Evolutionary conservation across 2,888 invertebrate genomes (phyloP).

Genomic region (Salpingus planirostris): DNA sequence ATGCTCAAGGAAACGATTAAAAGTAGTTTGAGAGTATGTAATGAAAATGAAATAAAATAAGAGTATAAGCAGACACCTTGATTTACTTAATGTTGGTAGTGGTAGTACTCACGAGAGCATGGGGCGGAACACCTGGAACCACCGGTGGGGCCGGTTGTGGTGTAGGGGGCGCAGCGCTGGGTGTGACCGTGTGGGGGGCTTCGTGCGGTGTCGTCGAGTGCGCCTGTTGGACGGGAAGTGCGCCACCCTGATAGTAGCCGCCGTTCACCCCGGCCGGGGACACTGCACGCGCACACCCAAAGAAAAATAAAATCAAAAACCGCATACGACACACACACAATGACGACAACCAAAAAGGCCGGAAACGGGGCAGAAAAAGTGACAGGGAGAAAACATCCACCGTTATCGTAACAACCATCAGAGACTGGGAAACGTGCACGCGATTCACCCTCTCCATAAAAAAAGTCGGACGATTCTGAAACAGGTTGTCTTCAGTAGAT

Average conservation of each 20-base stretch:
- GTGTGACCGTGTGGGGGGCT: slow-evolving; percentile 51
- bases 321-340: too few species aligned
- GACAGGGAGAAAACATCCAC: too few species aligned
- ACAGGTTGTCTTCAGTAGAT: too few species aligned
- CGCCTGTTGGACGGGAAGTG: slow-evolving; percentile 74
- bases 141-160: slow-evolving; percentile 43
- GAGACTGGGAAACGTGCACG: too few species aligned
- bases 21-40: slow-evolving; percentile 6
- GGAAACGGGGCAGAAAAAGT: too few species aligned
- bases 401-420: too few species aligned
- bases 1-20: slow-evolving; percentile 2
- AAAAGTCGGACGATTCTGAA: too few species aligned
- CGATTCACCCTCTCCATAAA: too few species aligned
- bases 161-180: slow-evolving; percentile 44
- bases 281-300: slow-evolving; percentile 39
- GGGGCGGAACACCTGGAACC: slow-evolving; percentile 40
- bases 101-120: slow-evolving; percentile 28
- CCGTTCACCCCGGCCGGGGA: slow-evolving; percentile 59
- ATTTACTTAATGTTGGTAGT: slow-evolving; percentile 22
- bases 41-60: slow-evolving; percentile 3
- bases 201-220: slow-evolving; percentile 81
- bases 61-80: slow-evolving; percentile 18
- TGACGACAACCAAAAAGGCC: too few species aligned
- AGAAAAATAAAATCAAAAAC: too few species aligned
- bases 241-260: slow-evolving; percentile 63